Conservation (phyloP, 2,888 invertebrate genomes). For the Drosophila austrosaltans region DNA sequence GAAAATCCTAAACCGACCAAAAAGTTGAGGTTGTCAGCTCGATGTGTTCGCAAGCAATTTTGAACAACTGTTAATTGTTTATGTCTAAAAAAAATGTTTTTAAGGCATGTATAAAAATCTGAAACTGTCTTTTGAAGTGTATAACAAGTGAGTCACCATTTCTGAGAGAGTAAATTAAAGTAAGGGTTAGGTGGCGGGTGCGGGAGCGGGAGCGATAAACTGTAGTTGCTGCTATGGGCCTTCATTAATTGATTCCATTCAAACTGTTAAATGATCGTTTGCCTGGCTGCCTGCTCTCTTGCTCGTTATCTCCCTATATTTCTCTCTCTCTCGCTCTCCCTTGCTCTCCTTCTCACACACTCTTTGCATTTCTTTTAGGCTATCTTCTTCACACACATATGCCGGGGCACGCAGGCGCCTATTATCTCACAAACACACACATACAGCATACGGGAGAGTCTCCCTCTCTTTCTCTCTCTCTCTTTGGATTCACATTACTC, state of each 20-base stretch:
- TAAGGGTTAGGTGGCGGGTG: neutral
- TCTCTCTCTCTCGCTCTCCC: conserved; percentile 14
- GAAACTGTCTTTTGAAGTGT: neutral
- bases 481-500: neutral
- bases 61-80: no score
- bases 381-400: conserved; percentile 25
- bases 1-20: no score
- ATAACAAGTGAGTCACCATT: neutral
- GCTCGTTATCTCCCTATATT: conserved; percentile 26
- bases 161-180: neutral
- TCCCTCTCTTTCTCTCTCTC: conserved; percentile 40
- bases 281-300: conserved; percentile 2
- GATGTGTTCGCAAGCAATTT: no score
- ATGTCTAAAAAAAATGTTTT: no score
- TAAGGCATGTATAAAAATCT: no score
- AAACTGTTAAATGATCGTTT: conserved; percentile 52
- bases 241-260: conserved; percentile 57
- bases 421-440: conserved; percentile 47
- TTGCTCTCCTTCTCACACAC: conserved; percentile 3
- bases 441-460: conserved; percentile 12
- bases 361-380: neutral
- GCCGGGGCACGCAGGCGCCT: conserved; percentile 34
- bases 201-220: conserved; percentile 8
- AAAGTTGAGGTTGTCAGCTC: no score
- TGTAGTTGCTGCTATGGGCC: conserved; percentile 2